These are phyloP conservation scores for Myotis planiceps DNA, from an alignment of 2,797 vertebrate genomes.

Conservation along the genomic window DNA sequence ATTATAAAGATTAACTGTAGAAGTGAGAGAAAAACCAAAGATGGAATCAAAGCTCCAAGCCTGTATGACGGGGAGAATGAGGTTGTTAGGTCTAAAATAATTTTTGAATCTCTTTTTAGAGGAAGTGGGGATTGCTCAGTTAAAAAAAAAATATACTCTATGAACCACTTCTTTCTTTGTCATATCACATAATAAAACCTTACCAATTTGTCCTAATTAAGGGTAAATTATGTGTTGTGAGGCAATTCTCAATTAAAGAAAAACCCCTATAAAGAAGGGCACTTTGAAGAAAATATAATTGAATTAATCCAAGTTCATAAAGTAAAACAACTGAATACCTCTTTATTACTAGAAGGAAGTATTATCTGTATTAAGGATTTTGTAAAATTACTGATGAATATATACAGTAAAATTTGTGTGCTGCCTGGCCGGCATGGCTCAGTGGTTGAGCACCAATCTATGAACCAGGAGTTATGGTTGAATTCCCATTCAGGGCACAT, in stretches of 20 bases:
- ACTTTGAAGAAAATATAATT: constrained; percentile 33
- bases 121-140: not conserved
- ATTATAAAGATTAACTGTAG: not conserved
- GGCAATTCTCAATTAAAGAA: not conserved
- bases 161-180: not conserved
- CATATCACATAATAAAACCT: not conserved
- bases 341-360: not conserved
- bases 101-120: not conserved
- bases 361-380: not conserved
- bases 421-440: too few species aligned
- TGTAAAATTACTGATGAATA: not conserved
- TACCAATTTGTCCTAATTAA: not conserved
- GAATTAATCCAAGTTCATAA: not conserved
- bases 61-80: not conserved
- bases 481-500: too few species aligned
- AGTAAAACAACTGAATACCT: not conserved
- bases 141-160: not conserved
- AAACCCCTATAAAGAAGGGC: not conserved
- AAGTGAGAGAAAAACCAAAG: not conserved
- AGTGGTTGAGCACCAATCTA: too few species aligned
- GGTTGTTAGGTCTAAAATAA: not conserved
- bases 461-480: too few species aligned
- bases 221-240: not conserved
- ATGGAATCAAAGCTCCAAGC: not conserved
- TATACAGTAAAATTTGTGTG: not conserved